Evolutionary conservation across 2,113 vertebrate species (phyloP), one percentile per base, ranked within the genome.

Genomic region (Herpetotheres cachinnans): DNA sequence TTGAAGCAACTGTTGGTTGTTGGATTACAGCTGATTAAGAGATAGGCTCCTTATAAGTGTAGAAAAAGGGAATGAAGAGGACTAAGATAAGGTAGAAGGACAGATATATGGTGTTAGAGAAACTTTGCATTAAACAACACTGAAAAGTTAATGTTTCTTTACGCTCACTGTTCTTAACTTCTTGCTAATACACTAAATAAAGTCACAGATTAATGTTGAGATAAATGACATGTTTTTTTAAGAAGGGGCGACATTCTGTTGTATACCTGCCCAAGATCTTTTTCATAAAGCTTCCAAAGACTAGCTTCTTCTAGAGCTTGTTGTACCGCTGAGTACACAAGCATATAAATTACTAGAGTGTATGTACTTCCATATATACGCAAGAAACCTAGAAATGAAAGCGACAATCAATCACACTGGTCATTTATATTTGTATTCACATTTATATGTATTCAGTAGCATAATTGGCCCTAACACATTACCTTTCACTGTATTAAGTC

Each of bases 21-120:
- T 55, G 19, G 15, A 42, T 74, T 84, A 84, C 26, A 86, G 15
- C 18, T 44, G 49, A 72, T 56, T 47, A 46, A 12, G 16, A 66
- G 40, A 49, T 0, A 36, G 25, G 17, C 3, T 66, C 18, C 61
- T 58, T 19, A 0, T 17, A 70, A 42, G 6, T 47, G 30, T 3
- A 74, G 18, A 42, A 42, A 67, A 93, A 62, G 22, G 46, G 42
- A 69, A 42, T 17, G 8, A 38, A 32, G 38, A 90, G 44, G 9
- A 40, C 30, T 50, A 18, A 46, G 17, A 12, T 26, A 69, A 20
- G 14, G 16, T 6, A 44, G 13, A 70, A n/a, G 30, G 25, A 82
- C 5, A 77, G 24, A 56, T 15, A 13, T 4, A 20, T 4, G 16
- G 15, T 15, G 3, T 46, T 42, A 71, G 19, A 46, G 14, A 49